These are phyloP conservation scores for Danio jaintianensis DNA, from an alignment of 2,797 vertebrate species.

Conservation along the genomic window DNA sequence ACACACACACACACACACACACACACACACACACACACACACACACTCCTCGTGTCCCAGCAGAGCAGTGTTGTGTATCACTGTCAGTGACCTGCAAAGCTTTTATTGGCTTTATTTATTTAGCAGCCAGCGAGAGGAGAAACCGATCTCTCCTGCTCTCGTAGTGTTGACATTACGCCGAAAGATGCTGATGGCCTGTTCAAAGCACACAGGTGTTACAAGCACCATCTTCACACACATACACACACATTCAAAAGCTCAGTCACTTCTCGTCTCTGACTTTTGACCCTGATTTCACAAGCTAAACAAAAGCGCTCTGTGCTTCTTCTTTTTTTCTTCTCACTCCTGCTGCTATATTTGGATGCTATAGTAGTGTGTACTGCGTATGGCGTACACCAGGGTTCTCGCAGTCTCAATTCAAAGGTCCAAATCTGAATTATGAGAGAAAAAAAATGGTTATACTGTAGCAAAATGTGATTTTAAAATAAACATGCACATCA, in stretches of 20 bases:
- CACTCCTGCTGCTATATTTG: conserved; percentile 18
- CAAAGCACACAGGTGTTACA: conserved; percentile 4
- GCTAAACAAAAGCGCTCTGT: conserved; percentile 41
- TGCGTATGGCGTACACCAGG: background rate
- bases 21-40: background rate
- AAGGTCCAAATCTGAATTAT: no score
- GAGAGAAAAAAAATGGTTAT: no score
- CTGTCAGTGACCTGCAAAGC: conserved; percentile 19
- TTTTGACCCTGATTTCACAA: conserved; percentile 25
- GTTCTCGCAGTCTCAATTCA: no score
- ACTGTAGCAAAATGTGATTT: no score
- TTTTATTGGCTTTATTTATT: conserved; percentile 41
- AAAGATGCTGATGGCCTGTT: conserved; percentile 22
- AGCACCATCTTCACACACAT: background rate
- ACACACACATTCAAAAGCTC: background rate
- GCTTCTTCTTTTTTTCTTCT: conserved; percentile 16
- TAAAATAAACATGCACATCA: no score
- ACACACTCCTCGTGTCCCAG: background rate
- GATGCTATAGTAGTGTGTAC: background rate
- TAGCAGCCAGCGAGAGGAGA: conserved; percentile 23
- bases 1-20: background rate
- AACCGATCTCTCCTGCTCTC: conserved; percentile 22
- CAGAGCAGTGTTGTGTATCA: conserved; percentile 1
- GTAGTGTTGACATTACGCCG: conserved; percentile 23
- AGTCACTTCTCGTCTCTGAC: conserved; percentile 11